These are phyloP conservation scores for Drosophila suzukii DNA, from an alignment of 1,140 invertebrate species.

Conservation along the genomic window DNA sequence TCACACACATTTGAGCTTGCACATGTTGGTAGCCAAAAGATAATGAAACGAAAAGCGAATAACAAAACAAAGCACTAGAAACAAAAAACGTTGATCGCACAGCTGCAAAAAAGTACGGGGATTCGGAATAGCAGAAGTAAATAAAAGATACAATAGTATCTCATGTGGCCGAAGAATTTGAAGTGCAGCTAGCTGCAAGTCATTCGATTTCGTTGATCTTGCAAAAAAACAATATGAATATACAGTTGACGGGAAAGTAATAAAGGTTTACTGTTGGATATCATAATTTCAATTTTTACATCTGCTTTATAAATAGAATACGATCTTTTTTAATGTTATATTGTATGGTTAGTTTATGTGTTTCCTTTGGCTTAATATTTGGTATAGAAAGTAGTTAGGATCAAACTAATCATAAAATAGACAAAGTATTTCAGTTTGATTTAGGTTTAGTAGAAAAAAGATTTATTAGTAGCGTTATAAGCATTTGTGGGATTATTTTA, in stretches of 20 bases:
- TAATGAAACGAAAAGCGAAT: slow-evolving; percentile 24
- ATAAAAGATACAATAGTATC: slow-evolving; percentile 12
- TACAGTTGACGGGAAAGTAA: not conserved
- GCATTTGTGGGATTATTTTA: not conserved
- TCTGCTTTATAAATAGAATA: no score
- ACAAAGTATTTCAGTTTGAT: no score
- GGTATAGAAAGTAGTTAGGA: not conserved
- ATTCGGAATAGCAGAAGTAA: slow-evolving; percentile 22
- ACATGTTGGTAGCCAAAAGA: slow-evolving; percentile 21
- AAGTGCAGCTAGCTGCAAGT: slow-evolving; percentile 22
- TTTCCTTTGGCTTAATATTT: no score
- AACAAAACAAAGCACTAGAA: slow-evolving; percentile 12
- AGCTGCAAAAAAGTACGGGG: slow-evolving; percentile 26
- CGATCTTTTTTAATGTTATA: no score
- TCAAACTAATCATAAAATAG: not conserved
- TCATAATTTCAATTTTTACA: not conserved
- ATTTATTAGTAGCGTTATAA: not conserved
- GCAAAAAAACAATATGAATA: slow-evolving; percentile 10
- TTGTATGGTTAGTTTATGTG: no score
- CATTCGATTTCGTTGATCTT: slow-evolving; percentile 32
- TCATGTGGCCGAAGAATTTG: slow-evolving; percentile 16
- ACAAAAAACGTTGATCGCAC: slow-evolving; percentile 12
- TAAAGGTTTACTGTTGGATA: not conserved
- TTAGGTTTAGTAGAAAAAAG: no score
- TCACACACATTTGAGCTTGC: slow-evolving; percentile 4